phyloP scores from a whole-genome alignment of 2,888 invertebrate genomes.

The Macropis europaea region DNA sequence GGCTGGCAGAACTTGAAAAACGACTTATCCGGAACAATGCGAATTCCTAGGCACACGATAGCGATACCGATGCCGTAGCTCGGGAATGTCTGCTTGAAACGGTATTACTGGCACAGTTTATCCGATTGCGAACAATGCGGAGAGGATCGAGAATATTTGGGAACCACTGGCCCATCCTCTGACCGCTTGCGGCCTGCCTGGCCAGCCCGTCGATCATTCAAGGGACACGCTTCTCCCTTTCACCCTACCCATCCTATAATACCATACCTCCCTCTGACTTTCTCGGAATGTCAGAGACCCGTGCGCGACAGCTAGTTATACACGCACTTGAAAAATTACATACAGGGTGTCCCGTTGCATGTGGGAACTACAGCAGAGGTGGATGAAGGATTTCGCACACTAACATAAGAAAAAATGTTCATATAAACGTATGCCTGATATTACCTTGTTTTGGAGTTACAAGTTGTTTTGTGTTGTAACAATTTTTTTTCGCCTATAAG shows the following conservation, averaged over 20 bases:
- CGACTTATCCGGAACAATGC: too few relatives aligned
- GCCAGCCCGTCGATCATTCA: slow-evolving; percentile 72
- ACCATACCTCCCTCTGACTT: slow-evolving; percentile 39
- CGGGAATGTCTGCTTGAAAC: neutral
- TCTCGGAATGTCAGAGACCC: slow-evolving; percentile 46
- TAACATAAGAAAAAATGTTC: too few relatives aligned
- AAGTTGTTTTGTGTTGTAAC: too few relatives aligned
- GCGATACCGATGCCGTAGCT: neutral
- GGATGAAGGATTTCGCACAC: too few relatives aligned
- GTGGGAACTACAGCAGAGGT: too few relatives aligned
- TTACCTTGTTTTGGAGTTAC: too few relatives aligned
- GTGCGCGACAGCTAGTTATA: neutral
- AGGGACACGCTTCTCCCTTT: slow-evolving; percentile 60
- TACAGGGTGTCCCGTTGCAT: too few relatives aligned
- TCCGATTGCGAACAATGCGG: neutral
- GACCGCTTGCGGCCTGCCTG: slow-evolving; percentile 57
- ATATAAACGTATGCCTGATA: too few relatives aligned
- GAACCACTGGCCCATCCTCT: slow-evolving; percentile 63
- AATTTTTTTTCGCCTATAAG: too few relatives aligned
- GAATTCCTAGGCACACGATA: neutral
- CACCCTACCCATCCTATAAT: slow-evolving; percentile 34
- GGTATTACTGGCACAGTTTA: neutral
- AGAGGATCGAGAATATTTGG: slow-evolving; percentile 40
- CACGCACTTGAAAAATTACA: neutral
- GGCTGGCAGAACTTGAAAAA: too few relatives aligned